phyloP scores from a whole-genome alignment of 2,797 vertebrate species.

The Heliangelus exortis region DNA sequence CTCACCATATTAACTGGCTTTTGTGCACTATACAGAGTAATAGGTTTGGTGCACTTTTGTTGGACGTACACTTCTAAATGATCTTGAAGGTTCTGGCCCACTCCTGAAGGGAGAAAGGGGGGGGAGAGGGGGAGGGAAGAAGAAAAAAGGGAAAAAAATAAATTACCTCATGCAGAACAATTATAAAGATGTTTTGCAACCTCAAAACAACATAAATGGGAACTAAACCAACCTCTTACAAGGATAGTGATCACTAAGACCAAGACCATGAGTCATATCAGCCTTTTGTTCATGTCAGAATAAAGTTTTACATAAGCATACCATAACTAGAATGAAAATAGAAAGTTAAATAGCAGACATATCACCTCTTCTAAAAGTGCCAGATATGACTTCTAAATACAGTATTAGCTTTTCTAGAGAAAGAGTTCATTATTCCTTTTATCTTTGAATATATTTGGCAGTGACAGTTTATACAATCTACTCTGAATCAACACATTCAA shows the following conservation, averaged over 20 bases:
- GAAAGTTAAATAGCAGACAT: neutral
- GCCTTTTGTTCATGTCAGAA: conserved; percentile 25
- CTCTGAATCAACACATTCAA: conserved; percentile 3
- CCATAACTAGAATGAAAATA: neutral
- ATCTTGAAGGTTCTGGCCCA: conserved; percentile 96
- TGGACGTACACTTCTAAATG: conserved; percentile 96
- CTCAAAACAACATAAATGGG: neutral
- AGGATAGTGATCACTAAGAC: neutral
- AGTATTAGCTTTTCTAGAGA: neutral
- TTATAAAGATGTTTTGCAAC: neutral
- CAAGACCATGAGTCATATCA: neutral
- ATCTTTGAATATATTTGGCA: neutral
- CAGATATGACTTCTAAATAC: neutral
- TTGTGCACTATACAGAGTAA: conserved; percentile 91
- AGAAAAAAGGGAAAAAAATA: neutral
- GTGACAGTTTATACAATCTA: neutral
- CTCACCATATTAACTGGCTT: conserved; percentile 87
- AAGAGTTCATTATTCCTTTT: neutral
- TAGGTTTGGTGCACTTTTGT: conserved; percentile 89
- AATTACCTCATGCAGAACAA: neutral
- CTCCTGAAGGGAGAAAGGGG: conserved; percentile 77
- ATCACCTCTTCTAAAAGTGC: neutral
- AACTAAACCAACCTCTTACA: neutral
- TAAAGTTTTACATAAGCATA: conserved; percentile 6
- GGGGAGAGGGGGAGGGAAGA: neutral